These are phyloP conservation scores for Hylaeus volcanicus DNA, from an alignment of 1,140 invertebrate species.

Conservation along the genomic window DNA sequence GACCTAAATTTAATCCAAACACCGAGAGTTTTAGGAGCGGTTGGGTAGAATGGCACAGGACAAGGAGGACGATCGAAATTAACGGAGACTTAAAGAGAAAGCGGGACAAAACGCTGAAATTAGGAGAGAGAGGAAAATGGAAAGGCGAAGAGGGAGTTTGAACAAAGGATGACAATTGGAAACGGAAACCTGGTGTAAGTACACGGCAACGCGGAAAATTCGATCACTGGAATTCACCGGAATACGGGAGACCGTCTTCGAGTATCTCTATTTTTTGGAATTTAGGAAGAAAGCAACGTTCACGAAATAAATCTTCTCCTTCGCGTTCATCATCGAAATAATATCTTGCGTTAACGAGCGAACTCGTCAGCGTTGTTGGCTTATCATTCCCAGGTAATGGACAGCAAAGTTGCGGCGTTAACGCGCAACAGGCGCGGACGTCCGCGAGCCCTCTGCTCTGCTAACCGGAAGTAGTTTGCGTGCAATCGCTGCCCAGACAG, in stretches of 20 bases:
- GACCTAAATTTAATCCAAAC: constrained; percentile 5
- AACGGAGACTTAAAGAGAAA: not conserved
- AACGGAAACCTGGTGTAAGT: no score
- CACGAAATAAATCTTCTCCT: no score
- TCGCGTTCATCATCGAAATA: no score
- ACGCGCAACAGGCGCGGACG: constrained; percentile 61
- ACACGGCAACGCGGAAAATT: not conserved
- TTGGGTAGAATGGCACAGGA: not conserved
- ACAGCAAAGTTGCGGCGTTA: constrained; percentile 4
- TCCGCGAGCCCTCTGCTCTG: constrained; percentile 8
- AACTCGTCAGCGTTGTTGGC: not conserved
- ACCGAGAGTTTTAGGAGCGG: not conserved
- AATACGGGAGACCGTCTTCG: no score
- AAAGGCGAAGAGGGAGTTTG: no score
- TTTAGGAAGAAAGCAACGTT: no score
- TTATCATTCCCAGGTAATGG: not conserved
- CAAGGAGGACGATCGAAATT: not conserved
- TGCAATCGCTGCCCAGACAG: constrained; percentile 59
- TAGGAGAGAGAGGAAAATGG: no score
- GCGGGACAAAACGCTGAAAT: not conserved
- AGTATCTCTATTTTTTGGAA: no score
- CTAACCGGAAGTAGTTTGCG: constrained; percentile 62
- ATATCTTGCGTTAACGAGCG: no score
- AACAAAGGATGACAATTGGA: no score
- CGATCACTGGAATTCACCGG: no score